phyloP scores from a whole-genome alignment of 1,140 invertebrate species.

The Diorhabda elongata region DNA sequence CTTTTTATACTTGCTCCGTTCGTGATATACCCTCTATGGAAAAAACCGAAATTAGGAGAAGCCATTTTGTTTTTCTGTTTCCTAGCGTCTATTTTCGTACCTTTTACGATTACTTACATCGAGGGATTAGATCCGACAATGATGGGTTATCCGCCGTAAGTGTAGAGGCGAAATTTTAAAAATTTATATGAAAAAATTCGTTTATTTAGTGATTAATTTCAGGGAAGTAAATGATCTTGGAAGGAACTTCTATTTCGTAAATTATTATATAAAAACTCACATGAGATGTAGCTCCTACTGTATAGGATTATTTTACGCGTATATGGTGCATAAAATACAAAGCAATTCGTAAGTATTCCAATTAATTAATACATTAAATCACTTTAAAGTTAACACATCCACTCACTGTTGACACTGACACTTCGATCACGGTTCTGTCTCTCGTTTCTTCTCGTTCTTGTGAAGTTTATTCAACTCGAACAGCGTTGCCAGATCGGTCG shows the following conservation, averaged over 20 bases:
- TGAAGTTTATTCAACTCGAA: too few species aligned
- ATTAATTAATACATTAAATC: too few species aligned
- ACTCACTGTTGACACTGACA: too few species aligned
- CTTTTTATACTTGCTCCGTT: constrained; percentile 74
- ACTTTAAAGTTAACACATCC: too few species aligned
- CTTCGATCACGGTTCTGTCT: too few species aligned
- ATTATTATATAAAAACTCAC: constrained; percentile 65
- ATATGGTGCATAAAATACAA: constrained; percentile 60
- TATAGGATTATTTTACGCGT: constrained; percentile 60
- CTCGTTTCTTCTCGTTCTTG: too few species aligned
- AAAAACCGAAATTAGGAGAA: constrained; percentile 59
- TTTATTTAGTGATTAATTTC: constrained; percentile 36
- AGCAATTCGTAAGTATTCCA: constrained; percentile 13
- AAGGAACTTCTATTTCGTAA: constrained; percentile 58
- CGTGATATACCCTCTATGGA: constrained; percentile 67
- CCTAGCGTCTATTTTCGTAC: constrained; percentile 56
- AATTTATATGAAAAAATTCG: too few species aligned
- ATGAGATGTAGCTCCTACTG: constrained; percentile 65
- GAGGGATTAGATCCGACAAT: constrained; percentile 61
- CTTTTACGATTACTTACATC: constrained; percentile 58
- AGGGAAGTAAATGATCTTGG: constrained; percentile 61
- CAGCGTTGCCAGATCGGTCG: too few species aligned
- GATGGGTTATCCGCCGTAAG: constrained; percentile 62
- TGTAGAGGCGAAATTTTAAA: constrained; percentile 11
- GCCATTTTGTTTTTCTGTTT: constrained; percentile 52